A percentile compares a stretch with the other conserved stretches of the same genome.
These are phyloP conservation scores for Drosophila austrosaltans DNA, from an alignment of 2,888 invertebrate species.

Conservation along the genomic window DNA sequence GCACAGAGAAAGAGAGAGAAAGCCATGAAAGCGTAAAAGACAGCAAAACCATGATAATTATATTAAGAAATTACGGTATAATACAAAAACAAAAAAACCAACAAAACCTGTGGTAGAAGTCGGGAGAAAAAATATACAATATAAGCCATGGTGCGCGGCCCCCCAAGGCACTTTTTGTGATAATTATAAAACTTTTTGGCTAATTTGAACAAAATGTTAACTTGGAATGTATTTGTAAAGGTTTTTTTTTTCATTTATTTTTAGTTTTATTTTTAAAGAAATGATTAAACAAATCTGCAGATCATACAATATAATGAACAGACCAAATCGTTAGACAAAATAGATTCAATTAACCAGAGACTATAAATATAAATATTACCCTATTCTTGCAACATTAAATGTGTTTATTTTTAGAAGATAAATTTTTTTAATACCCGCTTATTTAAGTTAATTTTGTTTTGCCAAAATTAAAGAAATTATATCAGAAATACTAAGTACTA, in stretches of 20 bases:
- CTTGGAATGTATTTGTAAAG: slow-evolving; percentile 7
- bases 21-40: slow-evolving; percentile 69
- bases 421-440: no score
- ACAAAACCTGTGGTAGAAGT: slow-evolving; percentile 36
- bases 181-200: slow-evolving; percentile 40
- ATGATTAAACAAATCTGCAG: slow-evolving; percentile 24
- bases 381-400: not conserved
- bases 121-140: slow-evolving; percentile 21
- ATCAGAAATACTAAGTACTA: no score
- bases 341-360: slow-evolving; percentile 11
- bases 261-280: slow-evolving; percentile 14
- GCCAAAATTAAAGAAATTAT: no score
- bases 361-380: not conserved
- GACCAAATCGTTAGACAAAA: slow-evolving; percentile 14
- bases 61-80: slow-evolving; percentile 45
- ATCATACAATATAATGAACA: slow-evolving; percentile 11
- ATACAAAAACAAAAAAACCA: slow-evolving; percentile 22
- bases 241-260: not conserved
- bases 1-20: slow-evolving; percentile 37
- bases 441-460: no score
- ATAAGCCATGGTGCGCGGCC: slow-evolving; percentile 19
- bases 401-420: no score
- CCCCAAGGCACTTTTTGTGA: slow-evolving; percentile 27
- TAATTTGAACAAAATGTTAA: slow-evolving; percentile 25
- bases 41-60: slow-evolving; percentile 61